A percentile compares a stretch with the other conserved stretches of the same genome.
Evolutionary conservation across 2,888 invertebrate genomes (phyloP).

Genomic region (Drepanosiphum platanoidis): DNA sequence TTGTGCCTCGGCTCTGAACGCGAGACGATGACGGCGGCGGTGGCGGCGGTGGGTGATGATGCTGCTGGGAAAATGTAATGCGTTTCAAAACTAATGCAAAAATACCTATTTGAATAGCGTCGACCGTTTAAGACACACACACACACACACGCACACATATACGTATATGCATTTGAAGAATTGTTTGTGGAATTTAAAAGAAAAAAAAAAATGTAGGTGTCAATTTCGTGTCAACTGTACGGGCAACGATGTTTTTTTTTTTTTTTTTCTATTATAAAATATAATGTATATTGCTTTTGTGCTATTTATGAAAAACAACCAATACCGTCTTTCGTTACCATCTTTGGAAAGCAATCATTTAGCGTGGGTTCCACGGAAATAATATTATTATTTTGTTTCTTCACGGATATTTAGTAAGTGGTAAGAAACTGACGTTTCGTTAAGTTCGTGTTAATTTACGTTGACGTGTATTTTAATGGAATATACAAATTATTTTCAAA

Average conservation of each 20-base stretch:
- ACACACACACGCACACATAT: too few relatives aligned
- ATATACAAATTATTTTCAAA: background rate
- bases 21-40: background rate
- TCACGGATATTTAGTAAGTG: slow-evolving; percentile 42
- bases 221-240: slow-evolving; percentile 44
- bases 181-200: slow-evolving; percentile 33
- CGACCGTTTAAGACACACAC: slow-evolving; percentile 13
- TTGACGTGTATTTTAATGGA: background rate
- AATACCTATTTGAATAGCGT: slow-evolving; percentile 49
- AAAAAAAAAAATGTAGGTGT: slow-evolving; percentile 39
- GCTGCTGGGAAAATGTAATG: slow-evolving; percentile 41
- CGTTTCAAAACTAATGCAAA: slow-evolving; percentile 45
- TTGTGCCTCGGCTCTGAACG: slow-evolving; percentile 6
- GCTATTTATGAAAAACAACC: slow-evolving; percentile 19
- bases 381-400: slow-evolving; percentile 41
- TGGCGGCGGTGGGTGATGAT: background rate
- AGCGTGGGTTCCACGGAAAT: slow-evolving; percentile 39
- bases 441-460: background rate
- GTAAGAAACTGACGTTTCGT: background rate
- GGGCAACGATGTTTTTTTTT: background rate
- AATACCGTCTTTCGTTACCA: slow-evolving; percentile 24
- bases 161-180: background rate
- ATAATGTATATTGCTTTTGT: slow-evolving; percentile 8
- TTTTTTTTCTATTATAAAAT: slow-evolving; percentile 48
- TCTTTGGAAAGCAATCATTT: slow-evolving; percentile 37